These are phyloP conservation scores for Theodoxus fluviatilis DNA, from an alignment of 2,888 invertebrate species.

Conservation along the genomic window DNA sequence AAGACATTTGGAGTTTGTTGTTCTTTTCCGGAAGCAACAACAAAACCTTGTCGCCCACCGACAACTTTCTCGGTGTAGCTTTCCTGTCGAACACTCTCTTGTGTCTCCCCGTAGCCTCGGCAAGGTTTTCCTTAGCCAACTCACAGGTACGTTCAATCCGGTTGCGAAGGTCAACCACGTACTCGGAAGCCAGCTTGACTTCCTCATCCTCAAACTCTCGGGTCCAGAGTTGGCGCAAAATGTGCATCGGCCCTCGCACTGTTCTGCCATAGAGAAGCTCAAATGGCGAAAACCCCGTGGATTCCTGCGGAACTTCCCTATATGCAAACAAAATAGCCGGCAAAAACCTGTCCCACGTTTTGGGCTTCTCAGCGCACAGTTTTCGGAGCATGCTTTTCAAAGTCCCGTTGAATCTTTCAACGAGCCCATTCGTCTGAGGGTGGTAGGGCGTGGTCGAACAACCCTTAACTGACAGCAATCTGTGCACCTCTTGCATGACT, in stretches of 20 bases:
- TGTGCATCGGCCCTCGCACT: constrained; percentile 22
- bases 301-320: constrained; percentile 27
- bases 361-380: no score
- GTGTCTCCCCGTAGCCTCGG: constrained; percentile 13
- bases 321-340: constrained; percentile 28
- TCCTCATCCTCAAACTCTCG: constrained; percentile 13
- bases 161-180: constrained; percentile 14
- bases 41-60: constrained; percentile 31
- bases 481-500: constrained; percentile 30
- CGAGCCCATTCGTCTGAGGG: no score
- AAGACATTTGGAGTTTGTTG: constrained; percentile 34
- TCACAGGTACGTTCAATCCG: constrained; percentile 15
- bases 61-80: constrained; percentile 24
- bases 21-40: constrained; percentile 32
- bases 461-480: constrained; percentile 30
- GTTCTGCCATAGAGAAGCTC: constrained; percentile 31
- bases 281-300: constrained; percentile 30
- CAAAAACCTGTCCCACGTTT: no score
- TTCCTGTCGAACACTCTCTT: constrained; percentile 29
- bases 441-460: constrained; percentile 25
- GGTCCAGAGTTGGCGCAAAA: constrained; percentile 29
- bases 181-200: background rate
- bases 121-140: constrained; percentile 29
- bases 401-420: no score
- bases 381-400: no score